These are phyloP conservation scores for Peromyscus eremicus DNA, from an alignment of 2,797 vertebrate genomes.

Conservation along the genomic window DNA sequence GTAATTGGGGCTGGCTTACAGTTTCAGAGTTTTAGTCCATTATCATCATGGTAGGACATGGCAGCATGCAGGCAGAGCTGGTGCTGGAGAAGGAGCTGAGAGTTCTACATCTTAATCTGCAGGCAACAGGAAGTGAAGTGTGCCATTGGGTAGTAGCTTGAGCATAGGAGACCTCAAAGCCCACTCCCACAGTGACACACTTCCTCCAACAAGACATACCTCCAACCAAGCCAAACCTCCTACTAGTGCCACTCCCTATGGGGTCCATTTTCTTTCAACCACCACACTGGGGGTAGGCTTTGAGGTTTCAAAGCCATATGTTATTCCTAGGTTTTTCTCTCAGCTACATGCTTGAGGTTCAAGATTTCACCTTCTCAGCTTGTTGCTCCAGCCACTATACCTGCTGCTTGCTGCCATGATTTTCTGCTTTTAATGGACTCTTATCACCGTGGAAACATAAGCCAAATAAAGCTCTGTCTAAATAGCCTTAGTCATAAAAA, in stretches of 20 bases:
- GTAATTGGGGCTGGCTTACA: not conserved
- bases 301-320: not conserved
- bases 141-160: not conserved
- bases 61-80: not conserved
- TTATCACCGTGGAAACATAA: not conserved
- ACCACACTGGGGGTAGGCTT: not conserved
- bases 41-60: not conserved
- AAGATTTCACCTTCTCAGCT: not conserved
- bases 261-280: not conserved
- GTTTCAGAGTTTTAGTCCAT: not conserved
- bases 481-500: not conserved
- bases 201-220: not conserved
- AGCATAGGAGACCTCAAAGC: not conserved
- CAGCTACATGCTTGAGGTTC: not conserved
- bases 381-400: not conserved
- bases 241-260: not conserved
- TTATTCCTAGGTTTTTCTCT: not conserved
- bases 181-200: not conserved
- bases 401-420: not conserved
- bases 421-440: not conserved
- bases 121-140: not conserved
- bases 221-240: not conserved
- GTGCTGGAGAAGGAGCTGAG: not conserved
- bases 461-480: not conserved
- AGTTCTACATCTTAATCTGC: not conserved